Conservation (phyloP, 2,797 vertebrate genomes). For the Smutsia gigantea region DNA sequence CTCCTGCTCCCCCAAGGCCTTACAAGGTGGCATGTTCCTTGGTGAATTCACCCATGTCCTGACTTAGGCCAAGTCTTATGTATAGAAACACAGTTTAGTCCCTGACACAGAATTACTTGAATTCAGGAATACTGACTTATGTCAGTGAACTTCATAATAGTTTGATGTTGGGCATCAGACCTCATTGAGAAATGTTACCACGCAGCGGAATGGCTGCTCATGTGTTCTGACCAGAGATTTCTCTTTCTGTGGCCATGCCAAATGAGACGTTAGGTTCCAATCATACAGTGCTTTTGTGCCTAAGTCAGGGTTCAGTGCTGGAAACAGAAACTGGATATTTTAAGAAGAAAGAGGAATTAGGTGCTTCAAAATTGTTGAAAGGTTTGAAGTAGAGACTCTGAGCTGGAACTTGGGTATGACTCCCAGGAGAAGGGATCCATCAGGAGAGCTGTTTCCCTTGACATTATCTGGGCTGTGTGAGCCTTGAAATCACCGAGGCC, state of each 20-base stretch:
- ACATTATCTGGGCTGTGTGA: background rate
- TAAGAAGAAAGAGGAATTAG: slow-evolving; percentile 52
- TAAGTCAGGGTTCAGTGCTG: background rate
- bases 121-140: background rate
- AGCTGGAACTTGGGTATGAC: background rate
- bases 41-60: background rate
- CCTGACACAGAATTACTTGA: background rate
- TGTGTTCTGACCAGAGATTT: background rate
- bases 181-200: background rate
- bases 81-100: background rate
- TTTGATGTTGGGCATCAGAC: background rate
- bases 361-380: background rate
- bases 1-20: background rate
- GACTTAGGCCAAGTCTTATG: background rate
- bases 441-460: background rate
- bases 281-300: background rate
- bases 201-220: background rate
- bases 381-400: background rate
- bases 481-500: background rate
- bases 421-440: background rate
- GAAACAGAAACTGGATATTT: slow-evolving; percentile 21
- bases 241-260: background rate
- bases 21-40: background rate
- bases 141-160: background rate
- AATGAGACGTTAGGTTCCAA: slow-evolving; percentile 29